These are phyloP conservation scores for Drosophila nigromelanica DNA, from an alignment of 1,140 invertebrate species.

Conservation along the genomic window DNA sequence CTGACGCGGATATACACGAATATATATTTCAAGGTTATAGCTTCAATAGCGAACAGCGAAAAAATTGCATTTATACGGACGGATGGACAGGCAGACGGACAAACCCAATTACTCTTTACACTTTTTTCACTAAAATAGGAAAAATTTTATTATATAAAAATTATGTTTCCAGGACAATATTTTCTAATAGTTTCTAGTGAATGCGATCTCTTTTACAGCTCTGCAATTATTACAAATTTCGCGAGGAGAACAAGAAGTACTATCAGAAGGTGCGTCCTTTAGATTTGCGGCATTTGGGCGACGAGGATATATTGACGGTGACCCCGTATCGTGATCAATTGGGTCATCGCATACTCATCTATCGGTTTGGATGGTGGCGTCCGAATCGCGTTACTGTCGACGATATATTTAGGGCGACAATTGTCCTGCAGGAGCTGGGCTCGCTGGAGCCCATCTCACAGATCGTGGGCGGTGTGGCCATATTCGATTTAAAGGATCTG, in stretches of 20 bases:
- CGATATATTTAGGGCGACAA: constrained; percentile 89
- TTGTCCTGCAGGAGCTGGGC: constrained; percentile 89
- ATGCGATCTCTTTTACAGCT: constrained; percentile 85
- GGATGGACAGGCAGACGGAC: too few relatives aligned
- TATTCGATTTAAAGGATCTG: constrained; percentile 90
- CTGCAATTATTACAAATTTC: constrained; percentile 90
- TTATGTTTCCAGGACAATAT: too few relatives aligned
- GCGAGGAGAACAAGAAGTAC: constrained; percentile 88
- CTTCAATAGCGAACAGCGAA: too few relatives aligned
- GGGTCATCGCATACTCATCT: constrained; percentile 83
- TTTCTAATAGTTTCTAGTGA: not conserved
- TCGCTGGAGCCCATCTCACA: constrained; percentile 89
- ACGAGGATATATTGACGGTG: constrained; percentile 88
- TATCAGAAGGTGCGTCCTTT: constrained; percentile 88
- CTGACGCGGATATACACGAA: too few relatives aligned
- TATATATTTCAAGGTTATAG: too few relatives aligned
- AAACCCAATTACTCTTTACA: too few relatives aligned
- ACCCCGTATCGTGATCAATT: constrained; percentile 90
- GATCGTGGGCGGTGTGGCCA: constrained; percentile 89
- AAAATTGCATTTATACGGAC: too few relatives aligned
- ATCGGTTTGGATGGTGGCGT: constrained; percentile 88
- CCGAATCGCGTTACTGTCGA: constrained; percentile 87
- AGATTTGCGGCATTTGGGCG: constrained; percentile 88
- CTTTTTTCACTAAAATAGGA: too few relatives aligned
- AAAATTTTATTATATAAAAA: too few relatives aligned